phyloP scores from a whole-genome alignment of 2,888 invertebrate genomes.

The Cephus spinipes region DNA sequence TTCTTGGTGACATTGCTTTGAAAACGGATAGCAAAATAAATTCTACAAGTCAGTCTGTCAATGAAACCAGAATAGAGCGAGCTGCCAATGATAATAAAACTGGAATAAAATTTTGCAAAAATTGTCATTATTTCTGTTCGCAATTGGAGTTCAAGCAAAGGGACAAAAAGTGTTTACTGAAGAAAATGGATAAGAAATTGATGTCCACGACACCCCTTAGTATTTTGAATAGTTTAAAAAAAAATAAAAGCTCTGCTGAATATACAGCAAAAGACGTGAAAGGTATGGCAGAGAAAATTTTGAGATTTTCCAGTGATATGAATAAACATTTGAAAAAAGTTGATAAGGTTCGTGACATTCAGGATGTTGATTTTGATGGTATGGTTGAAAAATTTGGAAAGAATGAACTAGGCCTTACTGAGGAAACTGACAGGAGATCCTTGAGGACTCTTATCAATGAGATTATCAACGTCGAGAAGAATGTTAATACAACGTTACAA shows the following conservation, averaged over 20 bases:
- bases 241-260: neutral
- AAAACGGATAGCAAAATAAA: neutral
- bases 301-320: conserved; percentile 32
- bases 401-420: conserved; percentile 33
- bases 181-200: neutral
- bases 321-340: conserved; percentile 5
- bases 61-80: neutral
- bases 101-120: neutral
- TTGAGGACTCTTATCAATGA: conserved; percentile 34
- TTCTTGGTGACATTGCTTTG: neutral
- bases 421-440: conserved; percentile 36
- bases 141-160: neutral
- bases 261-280: conserved; percentile 9
- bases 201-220: neutral
- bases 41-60: neutral
- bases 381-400: conserved; percentile 32
- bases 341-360: conserved; percentile 11
- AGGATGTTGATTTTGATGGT: conserved; percentile 8
- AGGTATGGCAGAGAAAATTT: conserved; percentile 34
- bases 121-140: neutral
- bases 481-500: conserved; percentile 42
- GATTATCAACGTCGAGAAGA: conserved; percentile 38
- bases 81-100: neutral
- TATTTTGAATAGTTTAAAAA: neutral
- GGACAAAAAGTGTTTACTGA: neutral